Conservation (phyloP, 2,113 vertebrate genomes). For the Donacobius atricapilla region DNA sequence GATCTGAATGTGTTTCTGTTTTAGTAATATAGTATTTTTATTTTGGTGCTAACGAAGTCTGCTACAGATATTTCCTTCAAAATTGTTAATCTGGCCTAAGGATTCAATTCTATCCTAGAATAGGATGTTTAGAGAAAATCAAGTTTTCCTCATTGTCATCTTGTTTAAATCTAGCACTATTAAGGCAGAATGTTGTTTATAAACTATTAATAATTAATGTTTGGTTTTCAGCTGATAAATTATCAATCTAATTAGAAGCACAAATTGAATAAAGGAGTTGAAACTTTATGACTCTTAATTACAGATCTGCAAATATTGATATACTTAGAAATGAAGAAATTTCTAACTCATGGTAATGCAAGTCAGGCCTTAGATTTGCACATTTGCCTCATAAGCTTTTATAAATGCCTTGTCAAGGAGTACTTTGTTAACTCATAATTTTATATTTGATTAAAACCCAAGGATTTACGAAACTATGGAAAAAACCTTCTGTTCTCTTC, state of each 20-base stretch:
- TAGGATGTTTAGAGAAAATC: neutral
- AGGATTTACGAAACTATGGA: neutral
- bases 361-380: neutral
- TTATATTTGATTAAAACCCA: neutral
- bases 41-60: neutral
- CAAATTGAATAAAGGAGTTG: neutral
- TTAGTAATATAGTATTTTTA: neutral
- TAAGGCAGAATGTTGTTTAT: neutral
- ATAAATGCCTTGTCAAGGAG: neutral
- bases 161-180: neutral
- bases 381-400: neutral
- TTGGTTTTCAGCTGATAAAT: neutral
- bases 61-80: neutral
- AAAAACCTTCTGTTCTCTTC: neutral
- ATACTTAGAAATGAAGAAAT: neutral
- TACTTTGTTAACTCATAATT: neutral
- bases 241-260: neutral
- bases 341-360: neutral
- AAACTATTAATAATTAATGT: neutral
- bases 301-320: conserved; percentile 7
- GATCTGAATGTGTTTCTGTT: neutral
- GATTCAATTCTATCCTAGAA: neutral
- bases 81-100: neutral
- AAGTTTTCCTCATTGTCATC: neutral
- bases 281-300: conserved; percentile 36